Base-by-base conservation (phyloP, 2,797 vertebrate species). In the Rhabdophis nuchalis region DNA sequence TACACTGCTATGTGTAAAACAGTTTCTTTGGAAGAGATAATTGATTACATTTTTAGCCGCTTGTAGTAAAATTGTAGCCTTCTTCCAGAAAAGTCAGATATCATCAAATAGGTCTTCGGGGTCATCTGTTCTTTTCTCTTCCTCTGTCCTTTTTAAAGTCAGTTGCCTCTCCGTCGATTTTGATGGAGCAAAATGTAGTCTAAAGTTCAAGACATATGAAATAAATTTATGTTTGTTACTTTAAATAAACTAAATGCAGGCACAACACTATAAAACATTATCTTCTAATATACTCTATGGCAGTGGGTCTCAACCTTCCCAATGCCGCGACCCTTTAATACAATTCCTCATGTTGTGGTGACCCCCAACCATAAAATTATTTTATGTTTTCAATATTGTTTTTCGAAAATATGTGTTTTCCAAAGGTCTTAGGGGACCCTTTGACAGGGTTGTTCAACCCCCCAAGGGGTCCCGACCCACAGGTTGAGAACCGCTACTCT, bases 31-130 rank as follows among this genome's bases (percentile, higher is more conserved):
- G 25, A 60, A 53, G 32, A 91, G 41, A 89, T 61, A 23, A 93
- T 60, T 61, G 95, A 92, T 85, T 94, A 94, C 50, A 85, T 12
- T 93, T 87, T 87, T 94, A 91, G 89, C 0, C 86, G 68, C 11
- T 89, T 32, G n/a, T 93, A 90, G 90, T 57, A 58, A 52, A 46
- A n/a, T 86, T 11, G 23, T 6, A 46, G 9, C 16, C n/a, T 93
- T 89, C 50, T 89, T 88, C 86, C 23, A 61, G 50, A 61, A 56
- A 0, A 90, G 60, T 97, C 97, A 99, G 54, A 99, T 97, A 96
- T 98, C 98, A 46, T 97, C 97, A 91, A 99, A 98, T 94, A 99
- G 98, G 92, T 98, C 97, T 93, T 98, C 98, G 0, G 96, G 96
- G 92, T 98, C 96, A 57, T 96, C 97, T 96, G 94, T 97, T 86